Base-by-base conservation (phyloP, 2,113 vertebrate species). In the Typhlomys cinereus region DNA sequence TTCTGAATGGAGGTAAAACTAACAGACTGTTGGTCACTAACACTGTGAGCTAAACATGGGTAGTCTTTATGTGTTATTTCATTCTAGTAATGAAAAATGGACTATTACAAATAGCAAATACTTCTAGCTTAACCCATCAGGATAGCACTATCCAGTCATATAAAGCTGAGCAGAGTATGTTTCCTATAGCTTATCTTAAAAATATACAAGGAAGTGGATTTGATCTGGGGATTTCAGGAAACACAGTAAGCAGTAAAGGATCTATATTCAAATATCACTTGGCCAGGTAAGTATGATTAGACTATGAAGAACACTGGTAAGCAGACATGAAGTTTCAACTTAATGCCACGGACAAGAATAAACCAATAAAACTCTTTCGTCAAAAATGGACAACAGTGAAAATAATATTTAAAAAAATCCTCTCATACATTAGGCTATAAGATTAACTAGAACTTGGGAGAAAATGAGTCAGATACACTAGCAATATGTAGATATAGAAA, bases 351-450 rank as follows among this genome's bases (percentile, higher is more conserved):
- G 52, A 29, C 14, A 64, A 86, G 61, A 67, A 44, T 5, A 94
- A 69, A 46, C n/a, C 90, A 90, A 31, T 64, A 39, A 81, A 75
- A 25, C 29, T 34, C n/a, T 79, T 91, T 59, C 76, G 81, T 82
- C 62, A n/a, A 36, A 59, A 36, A 5, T 78, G 7, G 39, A 3
- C 81, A 84, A 73, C 34, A 88, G 59, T 36, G 90, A 88, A 90
- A 73, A 50, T 36, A 75, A 27, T 54, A 36, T 75, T 74, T 94
- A 81, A 78, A 74, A 54, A 71, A 62, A 29, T 78, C 78, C 18
- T 34, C 25, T 85, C 79, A 21, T 67, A 27, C 18, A n/a, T n/a
- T 62, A 11, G 36, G 46, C 44, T 44, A 39, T 36, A 79, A 7
- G 23, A 54, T 61, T 25, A 71, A 69, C 31, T 36, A 46, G 29